A percentile compares a stretch with the other conserved stretches of the same genome.
Conservation (phyloP, 2,113 vertebrate species). For the Petrocephalus zakoni region DNA sequence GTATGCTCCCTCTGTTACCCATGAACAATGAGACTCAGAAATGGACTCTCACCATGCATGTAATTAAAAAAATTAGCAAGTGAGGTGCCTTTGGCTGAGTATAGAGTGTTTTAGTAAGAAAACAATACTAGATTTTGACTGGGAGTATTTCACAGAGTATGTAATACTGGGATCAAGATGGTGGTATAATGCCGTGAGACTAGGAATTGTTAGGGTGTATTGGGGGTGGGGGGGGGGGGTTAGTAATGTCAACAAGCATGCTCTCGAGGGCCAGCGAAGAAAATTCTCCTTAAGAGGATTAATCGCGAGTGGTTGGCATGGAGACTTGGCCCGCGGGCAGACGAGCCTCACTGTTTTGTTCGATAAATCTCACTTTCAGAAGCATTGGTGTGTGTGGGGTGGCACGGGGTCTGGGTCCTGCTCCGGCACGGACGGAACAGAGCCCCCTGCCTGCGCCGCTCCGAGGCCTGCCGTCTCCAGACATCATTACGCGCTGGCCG, state of each 20-base stretch:
- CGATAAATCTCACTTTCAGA: conserved; percentile 5
- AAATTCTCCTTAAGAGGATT: conserved; percentile 40
- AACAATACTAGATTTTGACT: neutral
- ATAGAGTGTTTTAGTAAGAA: neutral
- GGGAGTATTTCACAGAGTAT: neutral
- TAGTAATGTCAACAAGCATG: conserved; percentile 17
- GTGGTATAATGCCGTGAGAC: neutral
- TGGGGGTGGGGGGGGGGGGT: neutral
- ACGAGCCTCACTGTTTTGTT: conserved; percentile 35
- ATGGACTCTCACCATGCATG: neutral
- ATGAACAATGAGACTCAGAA: neutral
- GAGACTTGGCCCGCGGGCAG: conserved; percentile 33
- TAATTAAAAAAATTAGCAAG: neutral
- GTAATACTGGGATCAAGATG: neutral
- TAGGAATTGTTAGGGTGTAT: neutral
- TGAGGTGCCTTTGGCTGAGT: neutral
- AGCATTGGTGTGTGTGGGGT: neutral
- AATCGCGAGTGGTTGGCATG: conserved; percentile 46
- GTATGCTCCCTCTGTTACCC: neutral
- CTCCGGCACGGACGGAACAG: neutral
- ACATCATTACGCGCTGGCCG: neutral
- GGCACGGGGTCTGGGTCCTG: neutral
- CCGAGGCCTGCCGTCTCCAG: neutral
- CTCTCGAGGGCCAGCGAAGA: conserved; percentile 22
- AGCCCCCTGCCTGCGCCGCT: neutral